Conservation (phyloP, 2,797 vertebrate genomes). For the Tolypeutes matacus region DNA sequence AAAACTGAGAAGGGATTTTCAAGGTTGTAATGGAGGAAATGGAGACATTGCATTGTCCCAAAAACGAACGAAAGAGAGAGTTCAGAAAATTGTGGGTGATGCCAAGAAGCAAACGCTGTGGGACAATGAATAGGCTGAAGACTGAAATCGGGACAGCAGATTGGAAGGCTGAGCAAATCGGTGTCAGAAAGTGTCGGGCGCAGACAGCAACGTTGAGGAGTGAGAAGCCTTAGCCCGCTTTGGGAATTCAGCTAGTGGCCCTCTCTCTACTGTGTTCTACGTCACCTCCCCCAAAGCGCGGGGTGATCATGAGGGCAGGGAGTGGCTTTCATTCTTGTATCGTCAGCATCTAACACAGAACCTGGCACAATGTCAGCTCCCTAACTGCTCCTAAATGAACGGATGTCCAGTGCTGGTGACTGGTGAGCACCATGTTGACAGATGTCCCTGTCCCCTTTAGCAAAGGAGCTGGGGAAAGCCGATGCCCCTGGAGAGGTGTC, state of each 20-base stretch:
- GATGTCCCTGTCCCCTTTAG: not conserved
- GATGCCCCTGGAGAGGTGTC: not conserved
- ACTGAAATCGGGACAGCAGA: not conserved
- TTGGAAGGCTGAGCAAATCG: not conserved
- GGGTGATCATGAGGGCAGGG: not conserved
- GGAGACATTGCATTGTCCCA: not conserved
- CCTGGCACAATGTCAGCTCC: not conserved
- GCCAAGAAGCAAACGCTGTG: not conserved
- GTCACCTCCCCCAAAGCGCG: not conserved
- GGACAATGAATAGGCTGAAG: not conserved
- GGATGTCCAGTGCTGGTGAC: not conserved
- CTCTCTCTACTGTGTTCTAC: not conserved
- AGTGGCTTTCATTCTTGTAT: not conserved
- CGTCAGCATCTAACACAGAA: not conserved
- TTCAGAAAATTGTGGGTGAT: not conserved
- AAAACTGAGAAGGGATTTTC: not conserved
- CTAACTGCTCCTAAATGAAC: not conserved
- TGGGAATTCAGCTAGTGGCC: not conserved
- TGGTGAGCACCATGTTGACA: not conserved
- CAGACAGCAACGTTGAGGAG: too few relatives aligned
- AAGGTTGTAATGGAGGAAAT: not conserved
- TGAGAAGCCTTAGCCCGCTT: not conserved
- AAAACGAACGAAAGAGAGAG: not conserved
- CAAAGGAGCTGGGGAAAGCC: not conserved
- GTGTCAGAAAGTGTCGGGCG: accelerated